Evolutionary conservation across 2,888 invertebrate species (phyloP).

Genomic region (Cistogaster globosa): DNA sequence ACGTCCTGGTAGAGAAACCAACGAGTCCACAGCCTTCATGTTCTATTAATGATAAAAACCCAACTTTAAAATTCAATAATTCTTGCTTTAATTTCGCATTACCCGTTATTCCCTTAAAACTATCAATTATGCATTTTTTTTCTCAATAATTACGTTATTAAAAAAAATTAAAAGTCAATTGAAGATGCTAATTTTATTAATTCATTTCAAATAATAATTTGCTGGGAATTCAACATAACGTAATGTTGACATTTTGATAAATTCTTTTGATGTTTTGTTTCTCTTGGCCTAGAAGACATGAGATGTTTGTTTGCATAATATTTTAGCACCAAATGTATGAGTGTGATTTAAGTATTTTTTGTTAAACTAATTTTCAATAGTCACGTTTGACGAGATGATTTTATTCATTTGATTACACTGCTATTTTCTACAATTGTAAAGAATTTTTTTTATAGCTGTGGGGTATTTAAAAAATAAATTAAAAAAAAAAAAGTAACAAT

Average conservation of each 20-base stretch:
- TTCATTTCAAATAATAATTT: background rate
- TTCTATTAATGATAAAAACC: no score
- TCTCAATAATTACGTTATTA: background rate
- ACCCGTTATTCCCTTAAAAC: background rate
- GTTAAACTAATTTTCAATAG: slow-evolving; percentile 33
- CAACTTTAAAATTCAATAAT: no score
- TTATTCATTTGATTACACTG: slow-evolving; percentile 46
- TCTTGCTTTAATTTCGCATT: no score
- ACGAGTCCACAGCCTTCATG: no score
- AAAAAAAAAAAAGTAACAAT: slow-evolving; percentile 19
- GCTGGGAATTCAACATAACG: background rate
- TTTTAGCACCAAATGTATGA: slow-evolving; percentile 20
- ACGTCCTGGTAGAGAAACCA: no score
- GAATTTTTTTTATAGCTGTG: slow-evolving; percentile 48
- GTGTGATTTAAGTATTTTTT: background rate
- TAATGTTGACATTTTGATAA: slow-evolving; percentile 61
- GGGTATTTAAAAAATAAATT: slow-evolving; percentile 45
- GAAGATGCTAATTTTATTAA: background rate
- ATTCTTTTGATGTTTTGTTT: slow-evolving; percentile 21
- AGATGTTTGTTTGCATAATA: slow-evolving; percentile 6
- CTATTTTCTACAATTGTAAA: slow-evolving; percentile 25
- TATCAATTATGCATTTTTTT: background rate
- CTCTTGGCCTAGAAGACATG: background rate
- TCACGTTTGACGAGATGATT: slow-evolving; percentile 62
- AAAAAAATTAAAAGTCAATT: background rate